Base-by-base conservation (phyloP, 2,797 vertebrate genomes). In the Enteromius afrohamiltoni region DNA sequence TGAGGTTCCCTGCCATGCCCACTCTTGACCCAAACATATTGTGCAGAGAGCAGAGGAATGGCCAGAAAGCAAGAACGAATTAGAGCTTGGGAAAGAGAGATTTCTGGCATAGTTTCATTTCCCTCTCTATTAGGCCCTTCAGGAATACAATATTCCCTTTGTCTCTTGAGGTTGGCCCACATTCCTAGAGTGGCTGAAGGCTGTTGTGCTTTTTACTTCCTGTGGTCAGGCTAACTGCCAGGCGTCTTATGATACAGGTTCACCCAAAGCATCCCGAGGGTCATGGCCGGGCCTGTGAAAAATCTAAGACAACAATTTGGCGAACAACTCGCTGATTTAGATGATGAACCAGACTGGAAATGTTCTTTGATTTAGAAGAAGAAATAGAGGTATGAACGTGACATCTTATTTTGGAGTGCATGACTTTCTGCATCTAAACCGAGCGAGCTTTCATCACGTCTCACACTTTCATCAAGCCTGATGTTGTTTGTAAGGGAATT, bases 41-140 rank as follows among this genome's bases (percentile, higher is more conserved):
- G 82, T 90, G 55, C 82, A 62, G 51, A 60, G 51, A 78, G 65
- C 67, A 80, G 65, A 42, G 75, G 40, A 83, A 71, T 60, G 53
- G 67, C 82, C 82, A 83, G 82, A 62, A 70, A 83, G 75, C 74
- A 77, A 90, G 88, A 91, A 88, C 86, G 88, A 89, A 85, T 87
- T 82, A 88, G 82, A 87, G 67, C 49, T 85, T 67, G 29, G 34
- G 77, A 45, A 77, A 80, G 77, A 45, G 23, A 6, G 31, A 55
- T 19, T 73, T 83, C 65, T 71, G 76, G 77, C 79, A 62, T 87
- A 45, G 69, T 58, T 60, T 58, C 60, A 55, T 29, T 62, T 85
- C 77, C 85, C 87, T 69, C 86, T 62, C 65, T 74, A 79, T 10
- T 1, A 45, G 68, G 84, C 49, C 55, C 83, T 87, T 76, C 40